These are phyloP conservation scores for Todiramphus chloris DNA, from an alignment of 2,113 vertebrate species.

Conservation along the genomic window DNA sequence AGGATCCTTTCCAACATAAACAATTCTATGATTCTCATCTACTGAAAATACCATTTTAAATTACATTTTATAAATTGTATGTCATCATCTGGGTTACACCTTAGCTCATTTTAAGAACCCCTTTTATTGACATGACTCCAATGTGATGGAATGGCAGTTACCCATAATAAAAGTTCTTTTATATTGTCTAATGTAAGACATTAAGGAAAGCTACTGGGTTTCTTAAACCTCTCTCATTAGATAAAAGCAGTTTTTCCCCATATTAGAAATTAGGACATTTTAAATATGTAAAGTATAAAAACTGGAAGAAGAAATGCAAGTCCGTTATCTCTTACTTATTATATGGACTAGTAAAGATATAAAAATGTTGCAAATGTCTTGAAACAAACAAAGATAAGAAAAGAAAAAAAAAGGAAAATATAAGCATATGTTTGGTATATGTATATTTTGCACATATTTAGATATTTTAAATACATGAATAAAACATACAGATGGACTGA, in stretches of 20 bases:
- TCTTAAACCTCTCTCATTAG: not conserved
- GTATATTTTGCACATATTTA: not conserved
- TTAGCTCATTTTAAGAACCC: not conserved
- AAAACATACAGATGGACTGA: not conserved
- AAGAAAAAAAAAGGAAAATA: not conserved
- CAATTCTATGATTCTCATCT: not conserved
- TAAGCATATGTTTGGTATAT: not conserved
- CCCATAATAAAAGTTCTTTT: not conserved
- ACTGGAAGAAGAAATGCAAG: not conserved
- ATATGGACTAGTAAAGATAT: not conserved
- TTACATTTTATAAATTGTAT: not conserved
- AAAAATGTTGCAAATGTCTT: not conserved
- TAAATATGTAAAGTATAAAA: not conserved
- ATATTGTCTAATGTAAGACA: not conserved
- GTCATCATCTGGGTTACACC: not conserved
- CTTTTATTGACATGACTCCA: not conserved
- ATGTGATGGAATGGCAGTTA: not conserved
- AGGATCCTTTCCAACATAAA: not conserved
- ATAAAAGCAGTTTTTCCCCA: not conserved
- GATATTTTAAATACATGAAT: not conserved
- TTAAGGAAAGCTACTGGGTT: slow-evolving; percentile 1
- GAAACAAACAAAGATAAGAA: not conserved
- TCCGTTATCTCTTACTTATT: not conserved
- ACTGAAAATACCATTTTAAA: slow-evolving; percentile 34
- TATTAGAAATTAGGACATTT: not conserved